A percentile compares a stretch with the other conserved stretches of the same genome.
phyloP scores from a whole-genome alignment of 2,113 vertebrate genomes.

The Amia ocellicauda region DNA sequence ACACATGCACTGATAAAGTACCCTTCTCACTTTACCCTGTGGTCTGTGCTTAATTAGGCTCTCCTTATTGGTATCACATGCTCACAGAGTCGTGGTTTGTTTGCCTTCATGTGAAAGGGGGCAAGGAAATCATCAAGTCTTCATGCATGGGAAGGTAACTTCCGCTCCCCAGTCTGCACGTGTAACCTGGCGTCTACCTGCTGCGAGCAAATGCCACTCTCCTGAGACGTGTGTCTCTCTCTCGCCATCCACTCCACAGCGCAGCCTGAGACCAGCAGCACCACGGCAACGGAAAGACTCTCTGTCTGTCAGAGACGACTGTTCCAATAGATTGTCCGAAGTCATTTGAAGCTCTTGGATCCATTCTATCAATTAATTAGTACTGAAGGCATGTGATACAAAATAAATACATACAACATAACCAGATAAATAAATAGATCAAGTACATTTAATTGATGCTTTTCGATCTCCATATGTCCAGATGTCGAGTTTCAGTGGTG shows the following conservation, averaged over 20 bases:
- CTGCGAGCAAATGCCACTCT: conserved; percentile 53
- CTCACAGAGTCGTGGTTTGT: conserved; percentile 50
- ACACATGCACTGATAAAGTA: conserved; percentile 29
- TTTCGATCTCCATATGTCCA: too few species aligned
- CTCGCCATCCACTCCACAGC: too few species aligned
- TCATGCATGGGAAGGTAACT: conserved; percentile 58
- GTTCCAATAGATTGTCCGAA: conserved; percentile 32
- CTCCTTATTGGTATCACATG: conserved; percentile 76
- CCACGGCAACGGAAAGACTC: too few species aligned
- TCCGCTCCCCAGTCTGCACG: conserved; percentile 63
- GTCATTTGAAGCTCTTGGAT: too few species aligned
- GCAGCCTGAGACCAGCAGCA: too few species aligned
- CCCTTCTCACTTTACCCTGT: conserved; percentile 11
- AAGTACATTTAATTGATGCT: too few species aligned
- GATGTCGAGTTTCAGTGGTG: too few species aligned
- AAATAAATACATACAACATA: too few species aligned
- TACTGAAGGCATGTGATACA: too few species aligned
- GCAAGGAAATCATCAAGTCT: conserved; percentile 70
- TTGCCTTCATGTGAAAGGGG: conserved; percentile 69
- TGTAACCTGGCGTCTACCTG: conserved; percentile 64
- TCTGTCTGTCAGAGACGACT: conserved; percentile 11
- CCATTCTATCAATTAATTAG: too few species aligned
- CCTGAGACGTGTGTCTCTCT: too few species aligned
- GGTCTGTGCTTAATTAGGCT: conserved; percentile 69
- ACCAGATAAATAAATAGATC: too few species aligned